Percentiles rank a stretch among this genome's conserved stretches.
phyloP scores from a whole-genome alignment of 2,797 vertebrate species.

The Danio jaintianensis region DNA sequence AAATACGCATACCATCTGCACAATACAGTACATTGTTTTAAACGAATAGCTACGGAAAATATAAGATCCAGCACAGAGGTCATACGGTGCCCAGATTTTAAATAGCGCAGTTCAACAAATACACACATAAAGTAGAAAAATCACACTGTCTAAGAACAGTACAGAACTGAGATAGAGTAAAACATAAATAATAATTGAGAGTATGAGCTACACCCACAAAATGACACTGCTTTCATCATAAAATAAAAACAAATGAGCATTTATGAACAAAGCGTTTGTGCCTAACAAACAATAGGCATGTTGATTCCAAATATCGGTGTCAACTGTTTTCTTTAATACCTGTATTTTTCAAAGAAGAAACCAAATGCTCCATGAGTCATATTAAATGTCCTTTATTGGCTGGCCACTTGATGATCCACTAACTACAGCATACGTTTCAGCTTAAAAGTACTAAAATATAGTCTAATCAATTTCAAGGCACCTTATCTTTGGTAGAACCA shows the following conservation, averaged over 20 bases:
- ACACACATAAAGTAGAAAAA: slow-evolving; percentile 8
- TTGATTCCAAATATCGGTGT: neutral
- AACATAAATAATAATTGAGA: slow-evolving; percentile 23
- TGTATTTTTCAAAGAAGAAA: slow-evolving; percentile 19
- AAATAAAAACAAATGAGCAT: slow-evolving; percentile 40
- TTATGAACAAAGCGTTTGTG: slow-evolving; percentile 25
- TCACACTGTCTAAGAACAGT: neutral
- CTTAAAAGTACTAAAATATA: slow-evolving; percentile 44
- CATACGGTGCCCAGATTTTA: slow-evolving; percentile 11
- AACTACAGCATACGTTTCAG: slow-evolving; percentile 32
- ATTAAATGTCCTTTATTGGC: slow-evolving; percentile 44
- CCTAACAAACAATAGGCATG: slow-evolving; percentile 38
- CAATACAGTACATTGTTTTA: slow-evolving; percentile 41
- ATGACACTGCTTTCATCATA: slow-evolving; percentile 7
- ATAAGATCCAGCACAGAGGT: slow-evolving; percentile 26
- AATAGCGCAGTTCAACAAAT: slow-evolving; percentile 32
- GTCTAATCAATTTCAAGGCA: slow-evolving; percentile 39
- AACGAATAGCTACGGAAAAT: slow-evolving; percentile 18
- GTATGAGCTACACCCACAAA: slow-evolving; percentile 9
- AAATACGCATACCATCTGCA: slow-evolving; percentile 26
- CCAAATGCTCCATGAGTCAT: slow-evolving; percentile 18
- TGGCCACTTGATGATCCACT: slow-evolving; percentile 9
- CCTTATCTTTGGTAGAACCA: slow-evolving; percentile 51
- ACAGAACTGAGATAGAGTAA: slow-evolving; percentile 15
- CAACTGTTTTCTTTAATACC: slow-evolving; percentile 32